Conservation (phyloP, 2,797 vertebrate genomes). For the Chanos chanos region DNA sequence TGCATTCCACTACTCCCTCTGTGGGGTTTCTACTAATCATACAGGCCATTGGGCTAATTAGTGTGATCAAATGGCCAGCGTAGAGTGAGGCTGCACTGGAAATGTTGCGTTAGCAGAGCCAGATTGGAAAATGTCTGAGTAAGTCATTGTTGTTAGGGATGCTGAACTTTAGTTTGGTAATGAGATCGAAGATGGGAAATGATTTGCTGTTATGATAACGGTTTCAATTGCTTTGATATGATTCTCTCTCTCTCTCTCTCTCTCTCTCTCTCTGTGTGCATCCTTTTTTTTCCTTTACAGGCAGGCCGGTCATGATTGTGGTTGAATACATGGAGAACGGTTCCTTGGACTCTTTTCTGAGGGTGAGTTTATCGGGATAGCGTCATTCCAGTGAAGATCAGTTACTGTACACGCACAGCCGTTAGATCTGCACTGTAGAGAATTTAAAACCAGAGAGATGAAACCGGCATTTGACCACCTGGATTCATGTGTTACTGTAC, state of each 20-base stretch:
- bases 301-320: constrained; percentile 96
- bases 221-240: background rate
- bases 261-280: background rate
- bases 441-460: too few relatives aligned
- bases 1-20: background rate
- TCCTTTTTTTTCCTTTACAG: constrained; percentile 67
- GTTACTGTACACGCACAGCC: too few relatives aligned
- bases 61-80: background rate
- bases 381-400: too few relatives aligned
- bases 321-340: constrained; percentile 98
- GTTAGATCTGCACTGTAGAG: too few relatives aligned
- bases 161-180: background rate
- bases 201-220: background rate
- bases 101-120: background rate
- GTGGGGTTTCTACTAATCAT: constrained; percentile 1
- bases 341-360: constrained; percentile 91
- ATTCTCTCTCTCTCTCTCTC: background rate
- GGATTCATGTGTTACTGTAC: too few relatives aligned
- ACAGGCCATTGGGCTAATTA: background rate
- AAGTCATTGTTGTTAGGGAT: background rate
- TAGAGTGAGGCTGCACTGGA: background rate
- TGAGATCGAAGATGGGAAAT: background rate
- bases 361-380: too few relatives aligned
- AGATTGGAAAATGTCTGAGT: background rate
- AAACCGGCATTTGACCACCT: too few relatives aligned